Percentiles rank a stretch among this genome's conserved stretches.
Evolutionary conservation across 2,888 invertebrate species (phyloP).

Genomic region (Ormyrus rosae): DNA sequence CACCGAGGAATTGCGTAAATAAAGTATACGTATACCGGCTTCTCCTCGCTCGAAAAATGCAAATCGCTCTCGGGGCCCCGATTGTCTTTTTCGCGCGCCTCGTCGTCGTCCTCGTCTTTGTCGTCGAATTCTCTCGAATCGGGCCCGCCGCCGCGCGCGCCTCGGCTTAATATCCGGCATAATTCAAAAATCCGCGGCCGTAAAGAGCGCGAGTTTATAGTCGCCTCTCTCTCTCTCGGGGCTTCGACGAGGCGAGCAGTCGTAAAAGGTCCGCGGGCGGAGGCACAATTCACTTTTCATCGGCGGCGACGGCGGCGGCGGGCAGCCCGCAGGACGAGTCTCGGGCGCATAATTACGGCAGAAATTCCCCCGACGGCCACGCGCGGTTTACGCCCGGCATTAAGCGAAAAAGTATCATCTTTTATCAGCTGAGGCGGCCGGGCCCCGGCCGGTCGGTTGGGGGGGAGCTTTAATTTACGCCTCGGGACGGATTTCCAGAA

Average conservation of each 20-base stretch:
- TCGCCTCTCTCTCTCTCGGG: background rate
- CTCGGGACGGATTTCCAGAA: conserved; percentile 51
- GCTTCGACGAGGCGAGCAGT: background rate
- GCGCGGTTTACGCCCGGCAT: conserved; percentile 39
- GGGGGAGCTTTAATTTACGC: conserved; percentile 40
- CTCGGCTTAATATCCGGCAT: conserved; percentile 41
- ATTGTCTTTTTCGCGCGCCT: conserved; percentile 17
- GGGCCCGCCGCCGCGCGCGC: background rate
- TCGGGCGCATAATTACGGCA: conserved; percentile 39
- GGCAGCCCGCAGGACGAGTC: background rate
- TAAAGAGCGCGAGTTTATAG: conserved; percentile 48
- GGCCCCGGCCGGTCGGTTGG: background rate
- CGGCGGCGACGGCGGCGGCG: conserved; percentile 9
- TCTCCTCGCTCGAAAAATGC: conserved; percentile 26
- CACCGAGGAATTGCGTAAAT: conserved; percentile 36
- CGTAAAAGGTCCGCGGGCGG: background rate
- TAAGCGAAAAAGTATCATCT: conserved; percentile 48
- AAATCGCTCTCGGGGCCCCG: conserved; percentile 16
- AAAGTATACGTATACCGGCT: background rate
- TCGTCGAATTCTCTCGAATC: background rate
- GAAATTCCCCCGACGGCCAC: conserved; percentile 37
- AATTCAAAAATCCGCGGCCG: conserved; percentile 48
- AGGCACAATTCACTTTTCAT: conserved; percentile 52
- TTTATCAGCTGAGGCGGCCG: conserved; percentile 12
- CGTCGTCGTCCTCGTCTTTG: too few species aligned